Evolutionary conservation across 1,140 invertebrate genomes (phyloP), one percentile per base, ranked within the genome.

Genomic region (Cardiocondyla obscurior): DNA sequence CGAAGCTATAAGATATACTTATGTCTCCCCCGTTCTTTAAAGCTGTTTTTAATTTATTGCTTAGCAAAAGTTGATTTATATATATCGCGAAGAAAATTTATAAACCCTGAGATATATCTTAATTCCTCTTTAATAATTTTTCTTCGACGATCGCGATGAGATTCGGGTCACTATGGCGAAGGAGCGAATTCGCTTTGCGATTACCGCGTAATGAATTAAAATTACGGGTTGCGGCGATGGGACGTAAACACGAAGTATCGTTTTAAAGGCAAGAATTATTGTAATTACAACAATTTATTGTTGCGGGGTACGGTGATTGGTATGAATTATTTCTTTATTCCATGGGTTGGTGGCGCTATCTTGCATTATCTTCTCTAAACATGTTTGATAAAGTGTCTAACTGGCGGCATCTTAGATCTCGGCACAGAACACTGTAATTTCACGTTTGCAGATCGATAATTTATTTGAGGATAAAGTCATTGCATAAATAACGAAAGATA

Each of bases 241-340:
- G 67, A 76, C 76, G 81, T 92, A 90, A 92, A 92, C 79, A 88
- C 88, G 88, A 90, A 91, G 87, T 82, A 83, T 87, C 84, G 53
- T 64, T 83, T 88, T 85, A 86, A 90, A 90, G 82, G 81, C 87
- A 83, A 77, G 85, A 88, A 92, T 92, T 92, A 92, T 92, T 92
- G 86, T 92, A 92, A 92, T 92, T 92, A 92, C 88, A 89, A 92
- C 87, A 91, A 92, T 92, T 92, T 92, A 92, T 92, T 92, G 90
- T 91, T 88, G 44, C 85, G 14, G 36, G 57, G 19, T 55, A 55
- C 22, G 19, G 36, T 51, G 25, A 53, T 55, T 28, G 36, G 55
- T 1, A 19, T 8, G 46, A 30, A 72, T n/a, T n/a, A 22, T 25
- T n/a, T 1, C 30, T 28, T n/a, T 6, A n/a, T n/a, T 49, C 22